These are phyloP conservation scores for Phylloscopus trochiloides DNA, from an alignment of 2,113 vertebrate genomes.

Conservation along the genomic window DNA sequence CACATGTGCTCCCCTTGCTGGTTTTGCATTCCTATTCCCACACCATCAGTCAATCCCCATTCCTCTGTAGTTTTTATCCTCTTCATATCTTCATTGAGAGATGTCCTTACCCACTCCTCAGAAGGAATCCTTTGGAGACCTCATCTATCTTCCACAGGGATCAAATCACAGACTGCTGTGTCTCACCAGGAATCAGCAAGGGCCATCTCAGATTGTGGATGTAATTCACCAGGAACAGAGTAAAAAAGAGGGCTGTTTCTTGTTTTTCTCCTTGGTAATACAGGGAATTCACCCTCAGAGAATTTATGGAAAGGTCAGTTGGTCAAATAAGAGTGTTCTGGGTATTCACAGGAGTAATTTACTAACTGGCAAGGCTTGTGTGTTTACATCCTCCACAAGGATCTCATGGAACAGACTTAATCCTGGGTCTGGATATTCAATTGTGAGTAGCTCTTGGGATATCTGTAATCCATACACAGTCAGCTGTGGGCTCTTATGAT, in stretches of 20 bases:
- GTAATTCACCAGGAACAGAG: not conserved
- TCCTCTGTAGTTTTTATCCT: not conserved
- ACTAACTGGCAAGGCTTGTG: not conserved
- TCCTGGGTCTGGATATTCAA: not conserved
- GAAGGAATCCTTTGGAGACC: not conserved
- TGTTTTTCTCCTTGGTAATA: not conserved
- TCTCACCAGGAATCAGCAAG: not conserved
- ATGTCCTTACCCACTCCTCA: not conserved
- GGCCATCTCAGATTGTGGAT: not conserved
- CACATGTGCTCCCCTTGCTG: not conserved
- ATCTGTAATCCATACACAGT: not conserved
- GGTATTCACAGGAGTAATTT: not conserved
- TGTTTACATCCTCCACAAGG: not conserved
- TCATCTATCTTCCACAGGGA: not conserved
- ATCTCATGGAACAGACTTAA: not conserved
- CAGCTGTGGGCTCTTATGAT: not conserved
- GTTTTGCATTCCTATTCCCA: not conserved
- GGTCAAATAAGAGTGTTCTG: not conserved
- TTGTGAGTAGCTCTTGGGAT: not conserved
- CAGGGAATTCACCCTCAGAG: not conserved
- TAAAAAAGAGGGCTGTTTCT: not conserved
- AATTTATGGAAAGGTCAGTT: not conserved
- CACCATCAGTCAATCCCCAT: not conserved
- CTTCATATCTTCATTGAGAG: not conserved
- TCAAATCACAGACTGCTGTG: not conserved